phyloP scores from a whole-genome alignment of 2,113 vertebrate species.

The Pterophyllum scalare region DNA sequence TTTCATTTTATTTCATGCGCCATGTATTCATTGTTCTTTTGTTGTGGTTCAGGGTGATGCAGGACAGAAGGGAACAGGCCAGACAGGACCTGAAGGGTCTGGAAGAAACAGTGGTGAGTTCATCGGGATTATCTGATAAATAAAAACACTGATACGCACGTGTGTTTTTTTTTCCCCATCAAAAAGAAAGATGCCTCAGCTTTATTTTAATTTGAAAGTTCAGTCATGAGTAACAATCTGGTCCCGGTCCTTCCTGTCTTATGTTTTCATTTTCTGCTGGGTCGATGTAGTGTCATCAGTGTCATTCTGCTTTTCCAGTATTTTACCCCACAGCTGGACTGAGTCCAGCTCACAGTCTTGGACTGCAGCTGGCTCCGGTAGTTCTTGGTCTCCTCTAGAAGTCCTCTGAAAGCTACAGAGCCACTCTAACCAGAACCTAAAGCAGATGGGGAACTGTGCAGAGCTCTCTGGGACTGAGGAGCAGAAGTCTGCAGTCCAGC shows the following conservation, averaged over 20 bases:
- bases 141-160: not conserved
- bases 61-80: conserved; percentile 96
- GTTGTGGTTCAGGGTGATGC: conserved; percentile 87
- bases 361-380: not conserved
- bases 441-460: not conserved
- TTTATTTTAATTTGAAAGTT: not conserved
- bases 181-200: not conserved
- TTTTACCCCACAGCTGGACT: too few species aligned
- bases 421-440: not conserved
- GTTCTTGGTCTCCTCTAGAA: not conserved
- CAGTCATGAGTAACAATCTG: not conserved
- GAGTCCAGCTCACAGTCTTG: not conserved
- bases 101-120: conserved; percentile 97
- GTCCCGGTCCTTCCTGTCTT: not conserved
- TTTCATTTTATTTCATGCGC: not conserved
- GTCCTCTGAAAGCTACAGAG: not conserved
- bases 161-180: not conserved
- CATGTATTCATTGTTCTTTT: not conserved
- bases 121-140: not conserved
- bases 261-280: not conserved
- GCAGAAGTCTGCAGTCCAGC: not conserved
- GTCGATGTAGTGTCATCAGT: not conserved
- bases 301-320: not conserved
- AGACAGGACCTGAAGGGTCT: conserved; percentile 96
- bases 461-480: not conserved